These are phyloP conservation scores for Botia kubotai DNA, from an alignment of 2,797 vertebrate genomes.

Conservation along the genomic window DNA sequence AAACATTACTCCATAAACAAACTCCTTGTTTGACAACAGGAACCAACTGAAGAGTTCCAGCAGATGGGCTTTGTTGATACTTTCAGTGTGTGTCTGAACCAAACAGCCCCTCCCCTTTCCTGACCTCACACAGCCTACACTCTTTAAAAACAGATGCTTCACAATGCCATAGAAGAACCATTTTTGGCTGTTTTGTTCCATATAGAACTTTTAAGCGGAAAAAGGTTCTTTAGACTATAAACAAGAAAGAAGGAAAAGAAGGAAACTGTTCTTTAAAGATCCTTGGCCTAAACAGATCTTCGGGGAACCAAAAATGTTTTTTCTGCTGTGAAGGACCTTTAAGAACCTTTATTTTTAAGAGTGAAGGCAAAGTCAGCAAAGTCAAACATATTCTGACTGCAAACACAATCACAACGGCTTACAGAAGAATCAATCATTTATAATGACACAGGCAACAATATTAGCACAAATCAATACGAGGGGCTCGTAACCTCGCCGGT, in stretches of 20 bases:
- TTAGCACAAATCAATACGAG: slow-evolving; percentile 53
- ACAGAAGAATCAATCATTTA: slow-evolving; percentile 50
- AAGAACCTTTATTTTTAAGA: no score
- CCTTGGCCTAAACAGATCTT: no score
- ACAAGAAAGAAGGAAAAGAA: no score
- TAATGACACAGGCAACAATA: slow-evolving; percentile 40
- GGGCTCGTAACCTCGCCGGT: slow-evolving; percentile 29
- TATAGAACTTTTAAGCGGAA: background rate
- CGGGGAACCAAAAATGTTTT: no score
- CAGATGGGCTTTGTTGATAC: slow-evolving; percentile 70
- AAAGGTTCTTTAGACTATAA: no score
- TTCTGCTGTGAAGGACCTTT: no score
- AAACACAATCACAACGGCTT: slow-evolving; percentile 50
- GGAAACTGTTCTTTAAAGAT: no score
- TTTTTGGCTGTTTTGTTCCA: background rate
- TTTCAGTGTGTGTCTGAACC: slow-evolving; percentile 40
- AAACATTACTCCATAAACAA: slow-evolving; percentile 52
- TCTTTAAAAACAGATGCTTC: background rate
- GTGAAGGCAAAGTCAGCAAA: background rate
- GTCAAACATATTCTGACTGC: slow-evolving; percentile 16
- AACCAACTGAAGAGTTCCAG: slow-evolving; percentile 66
- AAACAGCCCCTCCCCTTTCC: background rate
- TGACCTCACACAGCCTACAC: background rate
- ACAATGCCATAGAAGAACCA: background rate
- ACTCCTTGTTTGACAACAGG: slow-evolving; percentile 67